Evolutionary conservation across 2,888 invertebrate species (phyloP), one percentile per base, ranked within the genome.

Genomic region (Euclidia mi): DNA sequence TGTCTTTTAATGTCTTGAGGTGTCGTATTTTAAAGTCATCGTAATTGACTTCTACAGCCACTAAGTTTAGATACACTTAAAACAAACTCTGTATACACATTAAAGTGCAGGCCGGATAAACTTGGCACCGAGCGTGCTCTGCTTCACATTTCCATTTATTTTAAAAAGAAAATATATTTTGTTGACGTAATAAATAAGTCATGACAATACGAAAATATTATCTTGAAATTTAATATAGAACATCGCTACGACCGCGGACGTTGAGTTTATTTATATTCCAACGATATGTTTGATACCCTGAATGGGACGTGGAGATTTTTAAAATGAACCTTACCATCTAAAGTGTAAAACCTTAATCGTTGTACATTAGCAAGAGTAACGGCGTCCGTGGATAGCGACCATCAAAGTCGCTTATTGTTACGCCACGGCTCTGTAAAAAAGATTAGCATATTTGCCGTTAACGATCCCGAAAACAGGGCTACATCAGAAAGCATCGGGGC

Each of bases 401-500:
- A 85, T 88, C 87, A 85, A 81, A 87, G 73, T 81, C 84, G 82
- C 85, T 87, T 89, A 85, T 87, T 88, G 86, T 87, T 82, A 81
- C 85, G 79, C 82, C 82, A 81, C 76, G 78, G 81, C 78, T 80
- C 85, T 85, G 87, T 90, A 88, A 92, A 92, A 92, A 91, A 93
- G 90, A 93, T 93, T 92, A 92, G 89, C 91, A 89, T 91, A 92
- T 91, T 92, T 87, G 79, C 87, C 82, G 91, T 92, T 92, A 93
- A 92, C 93, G 90, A 91, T 78, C 86, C 90, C 88, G 89, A 92
- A 91, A 92, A 92, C 90, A 89, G 90, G 88, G 87, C 85, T 82
- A 85, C 91, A 90, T 88, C 89, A 89, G 88, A 87, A 85, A 81
- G 76, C 85, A 83, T 80, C 79, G 82, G 80, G 73, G 79, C 81